Conservation (phyloP, 2,888 invertebrate species). For the Parascotia fuliginaria region DNA sequence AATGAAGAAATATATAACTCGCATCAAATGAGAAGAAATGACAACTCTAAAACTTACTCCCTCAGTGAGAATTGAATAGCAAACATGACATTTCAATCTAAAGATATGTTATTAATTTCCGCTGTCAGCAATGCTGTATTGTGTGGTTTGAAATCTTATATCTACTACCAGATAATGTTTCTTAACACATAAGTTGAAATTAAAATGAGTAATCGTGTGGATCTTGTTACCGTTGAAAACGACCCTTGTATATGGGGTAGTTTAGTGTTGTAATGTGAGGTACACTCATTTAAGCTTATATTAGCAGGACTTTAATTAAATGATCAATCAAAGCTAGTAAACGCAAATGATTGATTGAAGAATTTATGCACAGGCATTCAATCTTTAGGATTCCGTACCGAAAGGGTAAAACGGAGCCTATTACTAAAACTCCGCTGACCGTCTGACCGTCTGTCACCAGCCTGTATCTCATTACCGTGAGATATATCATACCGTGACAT, state of each 20-base stretch:
- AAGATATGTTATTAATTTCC: background rate
- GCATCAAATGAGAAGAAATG: no score
- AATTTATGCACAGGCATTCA: background rate
- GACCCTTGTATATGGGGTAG: background rate
- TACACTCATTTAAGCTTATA: background rate
- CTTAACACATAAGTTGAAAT: background rate
- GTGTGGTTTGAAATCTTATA: background rate
- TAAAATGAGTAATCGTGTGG: background rate
- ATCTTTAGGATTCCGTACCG: background rate
- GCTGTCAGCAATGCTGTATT: background rate
- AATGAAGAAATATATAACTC: no score
- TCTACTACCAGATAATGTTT: background rate
- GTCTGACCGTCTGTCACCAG: no score
- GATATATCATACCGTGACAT: no score
- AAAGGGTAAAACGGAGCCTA: background rate
- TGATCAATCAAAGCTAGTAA: slow-evolving; percentile 1
- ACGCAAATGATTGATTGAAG: background rate
- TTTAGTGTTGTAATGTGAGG: background rate
- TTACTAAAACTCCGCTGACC: no score
- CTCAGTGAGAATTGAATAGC: no score
- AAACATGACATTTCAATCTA: background rate
- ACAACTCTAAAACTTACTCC: no score
- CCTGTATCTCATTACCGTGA: no score
- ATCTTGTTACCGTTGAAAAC: background rate
- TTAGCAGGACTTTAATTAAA: background rate